These are phyloP conservation scores for rat (Rattus norvegicus) DNA, from an alignment of 2,113 vertebrate genomes.

Conservation along the genomic window DNA sequence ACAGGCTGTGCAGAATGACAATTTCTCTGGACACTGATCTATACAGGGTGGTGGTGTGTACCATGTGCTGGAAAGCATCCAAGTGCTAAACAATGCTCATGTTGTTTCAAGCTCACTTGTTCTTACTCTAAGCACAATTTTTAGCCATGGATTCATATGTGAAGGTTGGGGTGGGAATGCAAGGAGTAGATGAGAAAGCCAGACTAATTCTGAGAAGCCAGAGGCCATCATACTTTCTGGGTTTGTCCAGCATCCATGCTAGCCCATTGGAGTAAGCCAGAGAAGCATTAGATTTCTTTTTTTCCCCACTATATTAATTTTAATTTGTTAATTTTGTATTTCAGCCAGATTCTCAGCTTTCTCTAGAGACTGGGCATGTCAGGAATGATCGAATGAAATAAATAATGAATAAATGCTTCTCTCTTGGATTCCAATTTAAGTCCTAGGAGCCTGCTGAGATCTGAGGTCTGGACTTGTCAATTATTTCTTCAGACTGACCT, in stretches of 20 bases:
- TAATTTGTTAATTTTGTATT: constrained; percentile 74
- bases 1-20: not conserved
- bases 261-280: not conserved
- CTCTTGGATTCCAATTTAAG: constrained; percentile 77
- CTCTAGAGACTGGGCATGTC: constrained; percentile 48
- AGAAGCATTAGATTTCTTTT: not conserved
- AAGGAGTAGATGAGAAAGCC: not conserved
- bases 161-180: fast-evolving
- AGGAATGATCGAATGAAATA: constrained; percentile 76
- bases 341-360: constrained; percentile 45
- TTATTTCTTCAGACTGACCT: constrained; percentile 76
- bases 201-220: constrained; percentile 4
- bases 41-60: not conserved
- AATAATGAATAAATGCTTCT: constrained; percentile 81
- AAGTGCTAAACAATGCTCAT: not conserved
- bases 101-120: not conserved
- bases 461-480: constrained; percentile 68
- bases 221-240: not conserved
- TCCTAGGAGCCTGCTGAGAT: constrained; percentile 67
- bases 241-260: not conserved
- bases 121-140: not conserved
- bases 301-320: constrained; percentile 57
- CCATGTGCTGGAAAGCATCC: not conserved
- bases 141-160: not conserved
- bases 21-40: not conserved